Conservation (phyloP, 2,888 invertebrate species). For the Aradus depressus region DNA sequence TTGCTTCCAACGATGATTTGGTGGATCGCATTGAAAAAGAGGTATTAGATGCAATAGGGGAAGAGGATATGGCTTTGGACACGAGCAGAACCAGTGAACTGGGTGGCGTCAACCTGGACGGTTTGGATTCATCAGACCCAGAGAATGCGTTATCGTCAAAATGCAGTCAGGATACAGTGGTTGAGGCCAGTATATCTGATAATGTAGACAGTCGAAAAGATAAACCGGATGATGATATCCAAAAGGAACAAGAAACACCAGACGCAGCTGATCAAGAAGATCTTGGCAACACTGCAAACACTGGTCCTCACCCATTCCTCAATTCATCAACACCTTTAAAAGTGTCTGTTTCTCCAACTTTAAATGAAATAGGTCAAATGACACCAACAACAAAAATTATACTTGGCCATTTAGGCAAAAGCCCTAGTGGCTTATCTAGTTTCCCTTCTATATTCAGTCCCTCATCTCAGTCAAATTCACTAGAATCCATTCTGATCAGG, state of each 20-base stretch:
- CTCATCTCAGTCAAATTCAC: constrained; percentile 1
- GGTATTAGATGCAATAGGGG: constrained; percentile 22
- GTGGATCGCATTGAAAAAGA: constrained; percentile 22
- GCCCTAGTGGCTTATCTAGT: neutral
- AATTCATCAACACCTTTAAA: constrained; percentile 6
- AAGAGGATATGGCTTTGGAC: constrained; percentile 14
- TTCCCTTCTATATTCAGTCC: constrained; percentile 8
- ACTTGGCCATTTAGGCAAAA: constrained; percentile 2
- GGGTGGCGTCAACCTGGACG: too few relatives aligned
- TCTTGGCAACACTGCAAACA: neutral
- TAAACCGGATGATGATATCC: neutral
- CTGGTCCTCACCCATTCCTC: too few relatives aligned
- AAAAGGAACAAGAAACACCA: neutral
- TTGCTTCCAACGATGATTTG: constrained; percentile 19
- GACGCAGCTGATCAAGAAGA: neutral
- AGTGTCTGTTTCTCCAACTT: constrained; percentile 1
- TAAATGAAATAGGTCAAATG: constrained; percentile 7
- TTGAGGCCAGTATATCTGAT: neutral
- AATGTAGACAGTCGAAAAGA: neutral
- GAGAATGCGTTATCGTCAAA: neutral
- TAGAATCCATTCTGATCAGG: constrained; percentile 15
- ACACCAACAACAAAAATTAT: constrained; percentile 11
- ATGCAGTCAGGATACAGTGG: neutral
- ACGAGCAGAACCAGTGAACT: constrained; percentile 4
- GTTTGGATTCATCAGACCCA: too few relatives aligned